Base-by-base conservation (phyloP, 2,888 invertebrate genomes). In the Zhuqinia jingwanae region DNA sequence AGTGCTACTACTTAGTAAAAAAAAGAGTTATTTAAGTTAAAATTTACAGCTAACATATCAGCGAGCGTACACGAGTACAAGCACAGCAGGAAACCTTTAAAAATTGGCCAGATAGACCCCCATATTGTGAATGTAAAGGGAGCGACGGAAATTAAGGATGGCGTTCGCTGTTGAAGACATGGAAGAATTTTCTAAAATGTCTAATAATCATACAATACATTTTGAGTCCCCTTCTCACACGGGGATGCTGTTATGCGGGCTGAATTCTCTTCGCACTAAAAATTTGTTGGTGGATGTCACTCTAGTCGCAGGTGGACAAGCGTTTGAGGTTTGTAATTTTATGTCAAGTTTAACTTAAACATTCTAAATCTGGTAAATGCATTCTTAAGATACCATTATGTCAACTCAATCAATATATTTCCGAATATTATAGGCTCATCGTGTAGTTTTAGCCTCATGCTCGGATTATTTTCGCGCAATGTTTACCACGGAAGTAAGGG, bases 381-480 rank as follows among this genome's bases (percentile, higher is more conserved):
- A n/a, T n/a, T n/a, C n/a, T n/a, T n/a, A n/a, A n/a, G n/a, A n/a
- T n/a, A n/a, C n/a, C n/a, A n/a, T n/a, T n/a, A n/a, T n/a, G n/a
- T n/a, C n/a, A n/a, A n/a, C n/a, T n/a, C n/a, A n/a, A n/a, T n/a
- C n/a, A n/a, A n/a, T n/a, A n/a, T n/a, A n/a, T n/a, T n/a, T n/a
- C n/a, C n/a, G n/a, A n/a, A 50, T 60, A 56, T 85, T 92, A 5
- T 91, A 94, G 93, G 95, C 95, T 0, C 96, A 96, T 91, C 94
- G 95, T 88, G 95, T 94, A 0, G 95, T 96, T 0, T 92, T 96
- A 87, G 95, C 96, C 2, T 95, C 95, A 36, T 95, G 95, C 91
- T 95, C 95, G 91, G 95, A 95, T 91, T 96, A 95, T 91, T 96
- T 96, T 92, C 93, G 95, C 89, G 95, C 95, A 76, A 95, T 96